Base-by-base conservation (phyloP, 2,113 vertebrate genomes). In the Amblyopsis rosae region DNA sequence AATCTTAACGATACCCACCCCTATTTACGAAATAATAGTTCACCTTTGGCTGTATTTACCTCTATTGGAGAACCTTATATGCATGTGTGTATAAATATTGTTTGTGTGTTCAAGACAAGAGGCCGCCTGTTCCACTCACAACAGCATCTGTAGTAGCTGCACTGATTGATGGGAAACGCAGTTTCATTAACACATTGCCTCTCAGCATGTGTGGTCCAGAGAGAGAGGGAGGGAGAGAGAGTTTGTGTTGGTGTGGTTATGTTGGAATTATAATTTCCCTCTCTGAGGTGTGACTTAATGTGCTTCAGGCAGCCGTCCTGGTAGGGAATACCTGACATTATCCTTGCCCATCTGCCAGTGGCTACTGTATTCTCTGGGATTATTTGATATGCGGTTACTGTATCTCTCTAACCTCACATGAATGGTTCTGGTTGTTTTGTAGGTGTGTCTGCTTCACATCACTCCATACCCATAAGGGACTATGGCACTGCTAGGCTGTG, bases 151-250 rank as follows among this genome's bases (percentile, higher is more conserved):
- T 58, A 67, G 41, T 63, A 55, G 63, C 35, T 17, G 8, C 16
- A 17, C 51, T 62, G 74, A 86, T 71, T 72, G 74, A 88, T 77
- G 77, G 82, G 64, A 85, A 75, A 55, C 75, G 73, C n/a, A 85
- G 83, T 78, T 70, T 86, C 81, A 73, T 80, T 65, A 75, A 19
- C 26, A 33, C 17, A 8, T 26, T 49, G 3, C 26, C 4, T 16
- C 3, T 4, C 10, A 47, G 65, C 19, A 3, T 66, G 77, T 70
- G 79, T 61, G 35, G 65, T 76, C 81, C 82, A 19, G 48, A 6
- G 17, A 32, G 56, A 33, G 9, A 58, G 26, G 12, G 56, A 58
- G 56, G 5, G 19, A 12, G 56, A 58, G 56, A 32, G 56, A 32
- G 19, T 41, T 45, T 56, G 11, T 46, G 19, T 12, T 0, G 16